Evolutionary conservation across 2,113 vertebrate species (phyloP), one percentile per base, ranked within the genome.

Genomic region (Turdus rufiventris): DNA sequence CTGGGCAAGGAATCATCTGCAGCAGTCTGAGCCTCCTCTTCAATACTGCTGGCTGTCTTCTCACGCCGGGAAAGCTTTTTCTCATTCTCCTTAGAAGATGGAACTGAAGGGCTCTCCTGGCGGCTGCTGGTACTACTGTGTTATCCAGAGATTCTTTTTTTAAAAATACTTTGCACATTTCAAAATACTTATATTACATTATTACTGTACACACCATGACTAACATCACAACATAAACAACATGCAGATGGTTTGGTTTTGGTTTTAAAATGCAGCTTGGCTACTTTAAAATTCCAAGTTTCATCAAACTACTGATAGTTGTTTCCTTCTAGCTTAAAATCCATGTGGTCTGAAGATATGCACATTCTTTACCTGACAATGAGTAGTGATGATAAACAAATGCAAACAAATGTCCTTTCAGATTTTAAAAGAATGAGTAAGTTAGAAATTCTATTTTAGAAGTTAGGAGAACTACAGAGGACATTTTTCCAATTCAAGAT

Each of bases 1-100:
- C 98, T 99, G 10, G 91, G 98, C 36, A 99, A 63, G 33, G 98
- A 99, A 73, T 99, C 98, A 68, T 99, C 98, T 10, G 88, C 98
- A 62, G 96, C 98, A 13, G 97, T 98, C 42, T 91, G 97, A 93
- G 93, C 96, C 62, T 99, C 98, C 62, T 99, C 99, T 75, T 99
- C 99, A 91, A 99, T 91, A 81, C 97, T 98, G 96, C 94, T 98
- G 63, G 85, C 96, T 53, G 51, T 89, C 93, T 98, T 98, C 51
- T 96, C 97, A 91, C 36, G 74, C 21, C n/a, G 83, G 78, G 95
- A 81, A 82, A 53, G 56, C 57, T 97, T 96, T 26, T 96, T 97
- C 79, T 98, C 97, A 7, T 96, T 96, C 71, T 97, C 97, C 80
- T 98, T 98, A 26, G 96, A 97, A 58, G 97, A 98, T 2, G 92